These are phyloP conservation scores for Sebastes kiyomatsui DNA, from an alignment of 2,797 vertebrate species.

Conservation along the genomic window DNA sequence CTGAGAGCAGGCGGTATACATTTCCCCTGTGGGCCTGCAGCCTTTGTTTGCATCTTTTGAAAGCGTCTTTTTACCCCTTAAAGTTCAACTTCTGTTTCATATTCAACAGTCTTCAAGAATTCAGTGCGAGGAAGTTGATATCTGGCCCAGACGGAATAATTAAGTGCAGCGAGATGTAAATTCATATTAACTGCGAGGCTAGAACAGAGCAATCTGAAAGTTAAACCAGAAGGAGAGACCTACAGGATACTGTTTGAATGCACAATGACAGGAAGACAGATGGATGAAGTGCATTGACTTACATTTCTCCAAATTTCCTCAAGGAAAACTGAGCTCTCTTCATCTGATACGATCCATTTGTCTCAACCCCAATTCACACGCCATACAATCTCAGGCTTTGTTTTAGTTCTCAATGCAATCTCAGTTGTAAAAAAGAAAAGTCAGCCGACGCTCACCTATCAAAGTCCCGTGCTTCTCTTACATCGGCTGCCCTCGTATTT, in stretches of 20 bases:
- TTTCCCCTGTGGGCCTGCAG: constrained; percentile 1
- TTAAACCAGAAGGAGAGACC: constrained; percentile 1
- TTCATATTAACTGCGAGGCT: constrained; percentile 6
- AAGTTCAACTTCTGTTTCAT: constrained; percentile 2
- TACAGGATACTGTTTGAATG: not conserved
- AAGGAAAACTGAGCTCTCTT: constrained; percentile 11
- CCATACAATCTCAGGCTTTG: not conserved
- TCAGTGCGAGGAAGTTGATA: not conserved
- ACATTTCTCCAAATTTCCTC: constrained; percentile 10
- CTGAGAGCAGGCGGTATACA: not conserved
- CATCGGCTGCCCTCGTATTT: constrained; percentile 42
- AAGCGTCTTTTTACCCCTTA: constrained; percentile 4
- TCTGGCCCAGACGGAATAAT: constrained; percentile 10
- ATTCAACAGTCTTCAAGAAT: not conserved
- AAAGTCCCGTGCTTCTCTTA: constrained; percentile 12
- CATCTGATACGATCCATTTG: constrained; percentile 20
- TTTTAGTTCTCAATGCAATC: not conserved
- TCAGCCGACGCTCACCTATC: not conserved
- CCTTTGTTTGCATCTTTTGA: constrained; percentile 35
- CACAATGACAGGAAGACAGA: constrained; percentile 2
- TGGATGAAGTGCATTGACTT: not conserved
- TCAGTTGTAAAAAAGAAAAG: constrained; percentile 6
- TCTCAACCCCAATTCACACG: not conserved
- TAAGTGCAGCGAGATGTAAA: constrained; percentile 23
- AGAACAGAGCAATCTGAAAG: not conserved